Evolutionary conservation across 2,797 vertebrate genomes (phyloP).

Genomic region (Psittacula echo): DNA sequence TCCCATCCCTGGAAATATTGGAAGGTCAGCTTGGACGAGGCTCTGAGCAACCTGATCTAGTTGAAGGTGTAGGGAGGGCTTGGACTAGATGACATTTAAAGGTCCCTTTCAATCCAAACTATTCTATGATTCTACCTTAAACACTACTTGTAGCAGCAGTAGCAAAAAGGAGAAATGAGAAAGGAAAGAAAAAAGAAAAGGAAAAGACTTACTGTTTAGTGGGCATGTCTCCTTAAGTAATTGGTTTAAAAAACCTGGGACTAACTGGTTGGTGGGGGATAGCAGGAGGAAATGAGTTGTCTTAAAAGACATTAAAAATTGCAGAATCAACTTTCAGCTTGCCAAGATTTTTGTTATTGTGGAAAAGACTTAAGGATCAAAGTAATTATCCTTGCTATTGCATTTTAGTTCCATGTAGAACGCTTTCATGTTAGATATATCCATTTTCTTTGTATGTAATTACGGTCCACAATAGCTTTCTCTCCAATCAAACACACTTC

Average conservation of each 20-base stretch:
- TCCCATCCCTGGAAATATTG: neutral
- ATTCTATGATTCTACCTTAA: neutral
- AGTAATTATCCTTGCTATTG: neutral
- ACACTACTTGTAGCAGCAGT: neutral
- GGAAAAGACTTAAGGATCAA: conserved; percentile 3
- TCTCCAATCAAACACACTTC: neutral
- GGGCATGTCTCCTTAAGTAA: neutral
- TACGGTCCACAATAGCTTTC: neutral
- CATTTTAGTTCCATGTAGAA: neutral
- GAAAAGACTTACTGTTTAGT: neutral
- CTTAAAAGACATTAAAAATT: conserved; percentile 4
- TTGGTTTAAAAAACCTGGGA: neutral
- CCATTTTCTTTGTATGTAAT: conserved; percentile 1
- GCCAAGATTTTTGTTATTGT: neutral
- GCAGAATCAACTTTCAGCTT: neutral
- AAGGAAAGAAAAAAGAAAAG: neutral
- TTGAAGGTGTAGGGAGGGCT: neutral
- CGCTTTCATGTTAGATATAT: neutral
- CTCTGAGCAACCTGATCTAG: neutral
- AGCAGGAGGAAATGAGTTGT: neutral
- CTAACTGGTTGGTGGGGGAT: neutral
- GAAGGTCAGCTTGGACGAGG: neutral
- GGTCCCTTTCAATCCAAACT: neutral
- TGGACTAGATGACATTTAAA: neutral
- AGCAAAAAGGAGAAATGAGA: neutral